A percentile compares a stretch with the other conserved stretches of the same genome.
These are phyloP conservation scores for Herminia tarsipennalis DNA, from an alignment of 2,888 invertebrate genomes.

Conservation along the genomic window DNA sequence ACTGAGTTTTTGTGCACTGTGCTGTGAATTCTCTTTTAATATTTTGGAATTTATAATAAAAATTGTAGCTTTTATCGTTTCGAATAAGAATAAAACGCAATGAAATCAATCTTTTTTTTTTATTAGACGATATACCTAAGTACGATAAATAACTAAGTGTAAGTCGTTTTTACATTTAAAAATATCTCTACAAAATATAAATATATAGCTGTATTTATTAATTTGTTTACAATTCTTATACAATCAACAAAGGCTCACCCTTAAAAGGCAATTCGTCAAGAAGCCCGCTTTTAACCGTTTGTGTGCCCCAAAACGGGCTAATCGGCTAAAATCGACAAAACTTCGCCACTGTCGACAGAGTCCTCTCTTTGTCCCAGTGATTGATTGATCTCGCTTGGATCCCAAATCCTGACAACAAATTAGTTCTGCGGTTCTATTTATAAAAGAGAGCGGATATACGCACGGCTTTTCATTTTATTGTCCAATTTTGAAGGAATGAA, in stretches of 20 bases:
- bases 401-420: conserved; percentile 48
- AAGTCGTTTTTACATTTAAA: too few species aligned
- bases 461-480: conserved; percentile 2
- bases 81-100: neutral
- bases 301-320: conserved; percentile 46
- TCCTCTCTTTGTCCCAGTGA: conserved; percentile 60
- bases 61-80: too few species aligned
- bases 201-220: too few species aligned
- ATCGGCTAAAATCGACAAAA: conserved; percentile 53
- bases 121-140: too few species aligned
- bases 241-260: conserved; percentile 32
- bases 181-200: too few species aligned
- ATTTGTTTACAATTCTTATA: too few species aligned
- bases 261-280: conserved; percentile 51
- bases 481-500: neutral
- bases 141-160: too few species aligned
- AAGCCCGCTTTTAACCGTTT: conserved; percentile 44
- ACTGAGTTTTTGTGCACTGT: conserved; percentile 9
- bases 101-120: too few species aligned
- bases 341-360: conserved; percentile 45
- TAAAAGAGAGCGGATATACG: conserved; percentile 9
- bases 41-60: neutral
- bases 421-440: conserved; percentile 35
- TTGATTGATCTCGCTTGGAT: conserved; percentile 55
- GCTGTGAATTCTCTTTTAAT: neutral